Percentiles rank a stretch among this genome's conserved stretches.
Evolutionary conservation across 2,113 vertebrate genomes (phyloP).

Genomic region (Nesogale talazaci): DNA sequence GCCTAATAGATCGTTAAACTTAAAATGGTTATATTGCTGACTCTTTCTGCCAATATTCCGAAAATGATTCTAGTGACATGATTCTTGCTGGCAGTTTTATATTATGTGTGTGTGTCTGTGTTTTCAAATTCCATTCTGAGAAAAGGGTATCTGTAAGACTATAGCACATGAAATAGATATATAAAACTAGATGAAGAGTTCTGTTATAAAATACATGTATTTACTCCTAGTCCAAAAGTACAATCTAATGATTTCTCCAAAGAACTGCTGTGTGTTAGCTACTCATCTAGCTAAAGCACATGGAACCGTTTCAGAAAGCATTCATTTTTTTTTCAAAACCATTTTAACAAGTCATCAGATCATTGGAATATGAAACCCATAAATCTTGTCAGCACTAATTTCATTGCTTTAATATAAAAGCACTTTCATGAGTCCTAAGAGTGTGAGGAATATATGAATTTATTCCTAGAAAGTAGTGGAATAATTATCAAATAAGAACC

Average conservation of each 20-base stretch:
- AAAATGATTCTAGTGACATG: slow-evolving; percentile 20
- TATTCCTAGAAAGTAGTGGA: not conserved
- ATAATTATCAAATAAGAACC: not conserved
- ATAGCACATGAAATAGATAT: not conserved
- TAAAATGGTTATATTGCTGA: not conserved
- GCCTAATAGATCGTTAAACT: not conserved
- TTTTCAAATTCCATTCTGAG: slow-evolving; percentile 8
- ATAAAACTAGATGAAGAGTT: not conserved
- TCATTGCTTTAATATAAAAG: not conserved
- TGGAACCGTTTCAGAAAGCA: not conserved
- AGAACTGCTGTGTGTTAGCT: not conserved
- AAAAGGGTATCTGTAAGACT: slow-evolving; percentile 8
- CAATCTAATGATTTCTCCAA: not conserved
- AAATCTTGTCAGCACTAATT: not conserved
- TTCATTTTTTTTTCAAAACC: not conserved
- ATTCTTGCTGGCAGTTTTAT: slow-evolving; percentile 33
- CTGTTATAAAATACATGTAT: not conserved
- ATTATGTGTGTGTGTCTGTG: not conserved
- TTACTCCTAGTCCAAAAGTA: not conserved
- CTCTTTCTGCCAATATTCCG: not conserved
- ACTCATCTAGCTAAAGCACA: not conserved
- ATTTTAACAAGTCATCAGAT: not conserved
- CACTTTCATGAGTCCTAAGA: not conserved
- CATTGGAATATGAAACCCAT: not conserved
- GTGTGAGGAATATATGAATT: not conserved